A percentile compares a stretch with the other conserved stretches of the same genome.
These are phyloP conservation scores for Drosophila mulleri DNA, from an alignment of 2,888 invertebrate species.

Conservation along the genomic window DNA sequence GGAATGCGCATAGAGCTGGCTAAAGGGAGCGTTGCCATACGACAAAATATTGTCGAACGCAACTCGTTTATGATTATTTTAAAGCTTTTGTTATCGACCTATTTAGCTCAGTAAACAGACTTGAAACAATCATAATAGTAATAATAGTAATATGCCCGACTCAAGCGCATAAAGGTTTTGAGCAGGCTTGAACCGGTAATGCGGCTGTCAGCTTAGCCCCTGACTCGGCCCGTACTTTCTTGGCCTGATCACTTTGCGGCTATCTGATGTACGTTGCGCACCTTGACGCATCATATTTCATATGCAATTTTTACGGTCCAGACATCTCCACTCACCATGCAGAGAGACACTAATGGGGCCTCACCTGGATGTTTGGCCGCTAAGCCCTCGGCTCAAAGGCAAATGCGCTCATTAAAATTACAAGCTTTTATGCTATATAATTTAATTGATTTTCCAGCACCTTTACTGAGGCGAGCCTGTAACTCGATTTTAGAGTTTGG, in stretches of 20 bases:
- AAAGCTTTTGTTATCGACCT: conserved; percentile 20
- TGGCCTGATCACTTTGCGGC: conserved; percentile 45
- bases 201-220: conserved; percentile 59
- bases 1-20: conserved; percentile 44
- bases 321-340: conserved; percentile 18
- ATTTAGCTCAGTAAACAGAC: conserved; percentile 21
- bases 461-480: conserved; percentile 20
- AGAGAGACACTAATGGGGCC: conserved; percentile 52
- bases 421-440: conserved; percentile 50
- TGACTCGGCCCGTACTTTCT: conserved; percentile 35
- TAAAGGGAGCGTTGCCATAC: conserved; percentile 55
- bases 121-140: conserved; percentile 25
- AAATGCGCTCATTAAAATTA: conserved; percentile 47
- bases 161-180: conserved; percentile 14
- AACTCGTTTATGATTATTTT: conserved; percentile 5
- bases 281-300: conserved; percentile 63
- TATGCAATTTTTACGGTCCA: conserved; percentile 45
- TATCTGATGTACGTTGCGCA: conserved; percentile 61
- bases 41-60: conserved; percentile 21
- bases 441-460: conserved; percentile 75
- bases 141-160: conserved; percentile 16
- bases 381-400: conserved; percentile 10
- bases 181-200: conserved; percentile 28
- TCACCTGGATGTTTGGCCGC: not conserved
- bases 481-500: conserved; percentile 4